phyloP scores from a whole-genome alignment of 2,888 invertebrate species.

The Pseudoips prasinana region DNA sequence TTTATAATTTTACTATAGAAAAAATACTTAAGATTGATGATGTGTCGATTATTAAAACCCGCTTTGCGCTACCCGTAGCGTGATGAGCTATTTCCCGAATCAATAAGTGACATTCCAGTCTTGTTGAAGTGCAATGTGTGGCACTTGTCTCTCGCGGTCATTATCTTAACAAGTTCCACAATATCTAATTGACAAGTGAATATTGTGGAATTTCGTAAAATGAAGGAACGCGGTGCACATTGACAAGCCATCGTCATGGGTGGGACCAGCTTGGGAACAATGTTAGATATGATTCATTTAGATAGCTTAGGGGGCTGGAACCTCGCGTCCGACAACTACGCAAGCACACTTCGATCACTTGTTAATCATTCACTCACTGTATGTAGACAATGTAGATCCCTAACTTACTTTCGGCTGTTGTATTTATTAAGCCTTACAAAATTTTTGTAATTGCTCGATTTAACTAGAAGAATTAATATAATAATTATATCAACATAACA shows the following conservation, averaged over 20 bases:
- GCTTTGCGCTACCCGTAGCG: slow-evolving; percentile 45
- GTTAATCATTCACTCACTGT: slow-evolving; percentile 36
- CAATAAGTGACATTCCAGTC: slow-evolving; percentile 79
- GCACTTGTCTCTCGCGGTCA: slow-evolving; percentile 45
- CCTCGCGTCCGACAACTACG: slow-evolving; percentile 59
- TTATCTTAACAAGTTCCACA: slow-evolving; percentile 22
- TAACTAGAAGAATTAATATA: slow-evolving; percentile 45
- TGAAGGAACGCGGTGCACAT: slow-evolving; percentile 56
- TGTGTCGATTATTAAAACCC: slow-evolving; percentile 51
- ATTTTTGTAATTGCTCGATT: slow-evolving; percentile 32
- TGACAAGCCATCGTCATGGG: slow-evolving; percentile 80
- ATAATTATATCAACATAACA: slow-evolving; percentile 64
- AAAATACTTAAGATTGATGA: slow-evolving; percentile 43
- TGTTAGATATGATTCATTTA: slow-evolving; percentile 77
- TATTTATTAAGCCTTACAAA: slow-evolving; percentile 23
- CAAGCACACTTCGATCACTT: slow-evolving; percentile 51
- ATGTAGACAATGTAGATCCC: slow-evolving; percentile 19
- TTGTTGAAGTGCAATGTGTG: slow-evolving; percentile 71
- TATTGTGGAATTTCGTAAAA: slow-evolving; percentile 20
- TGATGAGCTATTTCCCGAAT: slow-evolving; percentile 68
- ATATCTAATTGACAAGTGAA: slow-evolving; percentile 18
- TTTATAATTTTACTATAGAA: slow-evolving; percentile 38
- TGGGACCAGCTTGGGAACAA: slow-evolving; percentile 82
- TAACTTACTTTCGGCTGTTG: slow-evolving; percentile 21
- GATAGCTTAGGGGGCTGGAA: slow-evolving; percentile 65